Conservation (phyloP, 2,888 invertebrate genomes). For the Galerucella pusilla region DNA sequence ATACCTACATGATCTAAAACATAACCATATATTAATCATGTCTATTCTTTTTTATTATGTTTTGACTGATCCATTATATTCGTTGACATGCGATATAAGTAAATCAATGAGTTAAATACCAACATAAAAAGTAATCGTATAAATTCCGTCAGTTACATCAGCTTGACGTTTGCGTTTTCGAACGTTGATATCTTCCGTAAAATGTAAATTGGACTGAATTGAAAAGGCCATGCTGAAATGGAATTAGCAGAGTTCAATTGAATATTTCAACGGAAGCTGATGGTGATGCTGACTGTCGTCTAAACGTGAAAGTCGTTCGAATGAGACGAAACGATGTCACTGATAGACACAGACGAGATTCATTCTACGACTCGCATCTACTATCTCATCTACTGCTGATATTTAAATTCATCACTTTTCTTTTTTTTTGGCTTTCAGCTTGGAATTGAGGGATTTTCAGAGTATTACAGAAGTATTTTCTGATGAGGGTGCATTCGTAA, state of each 20-base stretch:
- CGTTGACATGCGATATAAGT: neutral
- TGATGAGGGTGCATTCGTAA: too few relatives aligned
- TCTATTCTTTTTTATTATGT: too few relatives aligned
- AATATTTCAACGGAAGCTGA: neutral
- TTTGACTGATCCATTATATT: neutral
- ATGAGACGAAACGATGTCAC: neutral
- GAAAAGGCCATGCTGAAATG: neutral
- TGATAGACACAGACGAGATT: conserved; percentile 8
- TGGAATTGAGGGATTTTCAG: neutral
- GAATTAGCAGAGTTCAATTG: conserved; percentile 3
- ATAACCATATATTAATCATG: too few relatives aligned
- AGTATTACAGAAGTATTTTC: too few relatives aligned
- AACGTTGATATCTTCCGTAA: neutral
- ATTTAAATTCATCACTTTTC: neutral
- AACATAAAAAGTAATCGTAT: neutral
- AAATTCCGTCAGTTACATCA: neutral
- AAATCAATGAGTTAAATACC: neutral
- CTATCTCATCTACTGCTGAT: too few relatives aligned
- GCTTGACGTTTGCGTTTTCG: neutral
- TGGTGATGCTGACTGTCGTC: neutral
- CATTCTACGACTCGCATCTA: neutral
- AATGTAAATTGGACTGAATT: conserved; percentile 5
- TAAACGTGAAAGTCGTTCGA: neutral
- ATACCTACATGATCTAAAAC: too few relatives aligned
- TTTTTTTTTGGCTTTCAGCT: too few relatives aligned